A percentile compares a stretch with the other conserved stretches of the same genome.
These are phyloP conservation scores for Calliopum simillimum DNA, from an alignment of 2,888 invertebrate genomes.

Conservation along the genomic window DNA sequence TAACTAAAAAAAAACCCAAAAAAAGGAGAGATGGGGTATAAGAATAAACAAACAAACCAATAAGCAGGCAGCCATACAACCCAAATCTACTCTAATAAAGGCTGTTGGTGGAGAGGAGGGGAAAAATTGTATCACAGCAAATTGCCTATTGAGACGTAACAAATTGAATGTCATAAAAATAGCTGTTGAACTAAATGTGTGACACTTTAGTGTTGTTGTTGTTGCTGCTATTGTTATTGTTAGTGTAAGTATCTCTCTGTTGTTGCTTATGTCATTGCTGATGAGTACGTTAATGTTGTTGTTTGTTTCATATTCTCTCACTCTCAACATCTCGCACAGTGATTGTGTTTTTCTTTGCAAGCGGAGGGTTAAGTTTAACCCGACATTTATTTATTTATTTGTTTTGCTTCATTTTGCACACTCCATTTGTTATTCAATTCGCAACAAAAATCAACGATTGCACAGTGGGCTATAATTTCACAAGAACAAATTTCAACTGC, in stretches of 20 bases:
- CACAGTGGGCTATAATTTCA: not conserved
- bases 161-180: constrained; percentile 64
- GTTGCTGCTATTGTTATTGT: constrained; percentile 54
- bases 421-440: constrained; percentile 24
- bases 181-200: constrained; percentile 10
- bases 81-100: no score
- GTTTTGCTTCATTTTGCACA: constrained; percentile 25
- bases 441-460: not conserved
- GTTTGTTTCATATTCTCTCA: constrained; percentile 1
- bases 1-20: no score
- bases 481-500: not conserved
- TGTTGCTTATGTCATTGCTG: not conserved
- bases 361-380: constrained; percentile 7
- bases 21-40: no score
- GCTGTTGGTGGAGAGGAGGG: no score
- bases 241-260: constrained; percentile 55
- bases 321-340: no score
- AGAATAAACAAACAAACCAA: no score
- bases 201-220: constrained; percentile 20
- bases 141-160: constrained; percentile 61
- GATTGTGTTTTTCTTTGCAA: constrained; percentile 15
- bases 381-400: constrained; percentile 20
- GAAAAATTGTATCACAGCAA: constrained; percentile 26
- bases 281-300: constrained; percentile 40
- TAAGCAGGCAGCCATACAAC: no score